Conservation (phyloP, 2,113 vertebrate species). For the Phyllopteryx taeniolatus region DNA sequence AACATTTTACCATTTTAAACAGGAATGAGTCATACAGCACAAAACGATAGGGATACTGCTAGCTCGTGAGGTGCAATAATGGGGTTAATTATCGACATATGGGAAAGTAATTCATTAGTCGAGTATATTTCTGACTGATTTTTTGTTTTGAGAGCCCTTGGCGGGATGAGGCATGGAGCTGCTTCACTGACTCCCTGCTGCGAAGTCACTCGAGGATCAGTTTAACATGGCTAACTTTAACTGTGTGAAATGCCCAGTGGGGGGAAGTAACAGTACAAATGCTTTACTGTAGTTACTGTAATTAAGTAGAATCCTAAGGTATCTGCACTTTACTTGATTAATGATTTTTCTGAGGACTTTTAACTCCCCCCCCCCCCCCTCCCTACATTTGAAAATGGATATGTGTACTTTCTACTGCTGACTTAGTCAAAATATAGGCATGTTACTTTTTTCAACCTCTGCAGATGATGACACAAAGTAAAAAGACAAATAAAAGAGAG, state of each 20-base stretch:
- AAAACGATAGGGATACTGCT: not conserved
- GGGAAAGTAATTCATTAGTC: slow-evolving; percentile 5
- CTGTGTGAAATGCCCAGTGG: slow-evolving; percentile 16
- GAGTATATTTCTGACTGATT: not conserved
- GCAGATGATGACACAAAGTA: too few species aligned
- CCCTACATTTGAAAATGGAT: too few species aligned
- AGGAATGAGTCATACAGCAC: not conserved
- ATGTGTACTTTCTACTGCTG: not conserved
- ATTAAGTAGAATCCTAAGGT: not conserved
- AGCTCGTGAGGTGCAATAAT: not conserved
- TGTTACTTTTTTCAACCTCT: not conserved
- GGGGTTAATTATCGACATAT: not conserved
- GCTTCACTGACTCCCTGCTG: slow-evolving; percentile 49
- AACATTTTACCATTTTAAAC: not conserved
- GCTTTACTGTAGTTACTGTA: not conserved
- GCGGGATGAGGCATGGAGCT: slow-evolving; percentile 20
- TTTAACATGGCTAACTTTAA: slow-evolving; percentile 22
- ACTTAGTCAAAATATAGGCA: not conserved
- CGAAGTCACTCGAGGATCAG: slow-evolving; percentile 24
- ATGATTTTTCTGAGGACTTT: not conserved
- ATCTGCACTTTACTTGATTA: not conserved
- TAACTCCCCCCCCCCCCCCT: too few species aligned
- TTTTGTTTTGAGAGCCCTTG: not conserved
- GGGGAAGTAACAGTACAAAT: not conserved
- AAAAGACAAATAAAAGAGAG: too few species aligned